Conservation (phyloP, 2,888 invertebrate genomes). For the Leucozona laternaria region DNA sequence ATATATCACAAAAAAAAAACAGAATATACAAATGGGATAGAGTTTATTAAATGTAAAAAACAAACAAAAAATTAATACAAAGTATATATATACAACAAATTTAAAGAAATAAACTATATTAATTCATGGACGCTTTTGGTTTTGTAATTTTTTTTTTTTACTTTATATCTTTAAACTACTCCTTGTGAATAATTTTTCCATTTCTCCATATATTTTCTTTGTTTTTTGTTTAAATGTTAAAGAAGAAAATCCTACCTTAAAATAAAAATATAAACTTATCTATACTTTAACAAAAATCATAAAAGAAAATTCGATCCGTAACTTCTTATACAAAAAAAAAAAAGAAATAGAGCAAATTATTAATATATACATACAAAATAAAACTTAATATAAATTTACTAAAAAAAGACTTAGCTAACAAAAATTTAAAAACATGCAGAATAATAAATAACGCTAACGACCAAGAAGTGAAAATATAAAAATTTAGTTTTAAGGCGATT, state of each 20-base stretch:
- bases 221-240: conserved; percentile 21
- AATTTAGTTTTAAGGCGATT: conserved; percentile 20
- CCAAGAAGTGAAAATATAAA: conserved; percentile 49
- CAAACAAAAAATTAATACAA: conserved; percentile 66
- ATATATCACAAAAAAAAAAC: conserved; percentile 42
- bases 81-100: conserved; percentile 75
- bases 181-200: background rate
- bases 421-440: conserved; percentile 77
- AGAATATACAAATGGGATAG: conserved; percentile 48
- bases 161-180: background rate
- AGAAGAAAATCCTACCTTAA: conserved; percentile 63
- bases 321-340: conserved; percentile 63
- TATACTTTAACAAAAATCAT: conserved; percentile 35
- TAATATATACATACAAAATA: conserved; percentile 53
- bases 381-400: conserved; percentile 48
- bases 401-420: conserved; percentile 77
- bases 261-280: conserved; percentile 5
- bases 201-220: background rate
- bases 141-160: conserved; percentile 28
- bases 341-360: conserved; percentile 27
- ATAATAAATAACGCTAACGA: conserved; percentile 63
- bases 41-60: conserved; percentile 68
- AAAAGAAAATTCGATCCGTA: conserved; percentile 69
- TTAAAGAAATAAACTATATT: conserved; percentile 64
- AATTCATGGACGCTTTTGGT: conserved; percentile 56